Evolutionary conservation across 2,888 invertebrate genomes (phyloP).

Genomic region (Metalampra italica): DNA sequence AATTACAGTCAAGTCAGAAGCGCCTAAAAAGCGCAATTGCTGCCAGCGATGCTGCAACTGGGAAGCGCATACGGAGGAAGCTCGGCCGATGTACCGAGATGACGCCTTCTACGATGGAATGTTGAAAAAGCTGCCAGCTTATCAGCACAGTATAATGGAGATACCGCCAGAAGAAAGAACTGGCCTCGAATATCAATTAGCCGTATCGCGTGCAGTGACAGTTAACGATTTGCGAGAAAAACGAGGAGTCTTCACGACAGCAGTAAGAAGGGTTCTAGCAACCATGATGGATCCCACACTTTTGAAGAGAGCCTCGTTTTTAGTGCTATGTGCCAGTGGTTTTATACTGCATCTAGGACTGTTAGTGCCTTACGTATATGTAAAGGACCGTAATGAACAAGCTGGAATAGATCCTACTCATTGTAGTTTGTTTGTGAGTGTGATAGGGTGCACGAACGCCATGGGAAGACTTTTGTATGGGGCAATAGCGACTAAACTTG

Average conservation of each 20-base stretch:
- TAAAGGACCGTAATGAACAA: slow-evolving; percentile 8
- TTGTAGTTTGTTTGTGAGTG: slow-evolving; percentile 11
- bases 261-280: slow-evolving; percentile 12
- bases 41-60: slow-evolving; percentile 51
- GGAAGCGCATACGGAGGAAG: slow-evolving; percentile 53
- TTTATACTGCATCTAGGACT: slow-evolving; percentile 8
- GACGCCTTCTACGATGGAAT: slow-evolving; percentile 64
- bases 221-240: slow-evolving; percentile 8
- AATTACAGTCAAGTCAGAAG: slow-evolving; percentile 16
- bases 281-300: slow-evolving; percentile 14
- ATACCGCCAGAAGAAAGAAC: slow-evolving; percentile 39
- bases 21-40: slow-evolving; percentile 19
- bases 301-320: slow-evolving; percentile 7
- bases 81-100: slow-evolving; percentile 67
- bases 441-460: slow-evolving; percentile 8
- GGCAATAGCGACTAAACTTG: slow-evolving; percentile 5
- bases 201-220: slow-evolving; percentile 11
- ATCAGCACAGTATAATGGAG: slow-evolving; percentile 56
- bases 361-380: slow-evolving; percentile 14
- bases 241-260: slow-evolving; percentile 7
- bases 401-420: slow-evolving; percentile 9
- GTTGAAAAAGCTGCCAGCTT: slow-evolving; percentile 48
- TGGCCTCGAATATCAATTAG: slow-evolving; percentile 45
- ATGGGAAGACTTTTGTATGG: slow-evolving; percentile 11
- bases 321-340: slow-evolving; percentile 9